phyloP scores from a whole-genome alignment of 1,140 invertebrate genomes.

The Thaumetopoea pityocampa region DNA sequence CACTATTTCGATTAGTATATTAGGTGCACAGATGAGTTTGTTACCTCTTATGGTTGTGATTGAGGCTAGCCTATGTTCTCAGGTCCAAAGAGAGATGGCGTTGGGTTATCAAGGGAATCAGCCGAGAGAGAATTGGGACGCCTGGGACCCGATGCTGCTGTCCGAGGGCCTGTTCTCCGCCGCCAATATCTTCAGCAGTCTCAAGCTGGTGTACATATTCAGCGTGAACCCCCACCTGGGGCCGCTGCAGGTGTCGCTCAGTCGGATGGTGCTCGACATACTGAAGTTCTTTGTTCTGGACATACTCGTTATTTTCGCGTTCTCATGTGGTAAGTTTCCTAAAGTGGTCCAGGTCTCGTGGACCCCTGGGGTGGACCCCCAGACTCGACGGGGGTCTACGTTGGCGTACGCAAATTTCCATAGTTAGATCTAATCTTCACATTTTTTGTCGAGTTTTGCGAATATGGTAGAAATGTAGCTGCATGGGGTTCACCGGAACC shows the following conservation, averaged over 20 bases:
- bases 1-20: too few species aligned
- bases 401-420: too few species aligned
- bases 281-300: slow-evolving; percentile 98
- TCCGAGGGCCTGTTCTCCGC: slow-evolving; percentile 97
- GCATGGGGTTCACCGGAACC: too few species aligned
- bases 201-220: slow-evolving; percentile 99
- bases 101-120: slow-evolving; percentile 76
- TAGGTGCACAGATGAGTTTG: too few species aligned
- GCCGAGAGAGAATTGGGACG: slow-evolving; percentile 92
- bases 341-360: not conserved
- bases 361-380: not conserved
- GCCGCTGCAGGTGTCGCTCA: slow-evolving; percentile 97
- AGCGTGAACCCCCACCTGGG: slow-evolving; percentile 98
- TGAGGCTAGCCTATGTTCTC: slow-evolving; percentile 5
- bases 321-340: slow-evolving; percentile 90
- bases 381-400: too few species aligned
- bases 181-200: slow-evolving; percentile 96
- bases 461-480: too few species aligned
- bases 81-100: slow-evolving; percentile 81
- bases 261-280: slow-evolving; percentile 98
- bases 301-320: slow-evolving; percentile 97
- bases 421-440: too few species aligned
- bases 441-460: too few species aligned
- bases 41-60: too few species aligned
- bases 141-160: slow-evolving; percentile 97